Evolutionary conservation across 2,113 vertebrate species (phyloP).

Genomic region (Brachypodius melanocephalos): DNA sequence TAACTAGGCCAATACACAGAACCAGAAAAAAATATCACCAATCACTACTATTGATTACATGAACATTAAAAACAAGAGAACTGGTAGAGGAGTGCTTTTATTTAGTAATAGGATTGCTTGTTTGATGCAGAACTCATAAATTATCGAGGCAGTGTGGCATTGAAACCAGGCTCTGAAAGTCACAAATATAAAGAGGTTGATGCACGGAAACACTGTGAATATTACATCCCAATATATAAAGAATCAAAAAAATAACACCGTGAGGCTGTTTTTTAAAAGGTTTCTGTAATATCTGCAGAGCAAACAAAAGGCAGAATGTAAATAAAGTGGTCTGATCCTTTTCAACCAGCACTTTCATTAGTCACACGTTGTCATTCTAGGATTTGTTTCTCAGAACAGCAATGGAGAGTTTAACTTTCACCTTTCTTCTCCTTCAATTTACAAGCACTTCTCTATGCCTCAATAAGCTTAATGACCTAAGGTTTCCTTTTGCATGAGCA

Average conservation of each 20-base stretch:
- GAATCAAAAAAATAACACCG: rapidly evolving
- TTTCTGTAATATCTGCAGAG: background rate
- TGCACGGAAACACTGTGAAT: background rate
- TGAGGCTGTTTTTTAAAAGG: background rate
- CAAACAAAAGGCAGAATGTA: background rate
- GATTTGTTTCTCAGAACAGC: background rate
- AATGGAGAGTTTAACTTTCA: background rate
- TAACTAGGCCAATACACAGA: background rate
- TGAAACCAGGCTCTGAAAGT: background rate
- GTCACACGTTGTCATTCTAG: background rate
- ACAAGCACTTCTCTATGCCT: background rate
- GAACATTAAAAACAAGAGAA: background rate
- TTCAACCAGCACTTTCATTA: background rate
- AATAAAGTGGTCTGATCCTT: background rate
- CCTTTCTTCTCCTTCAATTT: background rate
- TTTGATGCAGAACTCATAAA: background rate
- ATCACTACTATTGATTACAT: background rate
- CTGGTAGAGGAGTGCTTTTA: background rate
- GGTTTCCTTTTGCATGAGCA: background rate
- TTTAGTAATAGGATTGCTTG: background rate
- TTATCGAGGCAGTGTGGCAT: rapidly evolving
- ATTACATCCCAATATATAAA: background rate
- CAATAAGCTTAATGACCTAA: background rate
- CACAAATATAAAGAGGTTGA: background rate
- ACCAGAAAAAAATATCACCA: background rate